Conservation (phyloP, 2,113 vertebrate genomes). For the Chloebia gouldiae region DNA sequence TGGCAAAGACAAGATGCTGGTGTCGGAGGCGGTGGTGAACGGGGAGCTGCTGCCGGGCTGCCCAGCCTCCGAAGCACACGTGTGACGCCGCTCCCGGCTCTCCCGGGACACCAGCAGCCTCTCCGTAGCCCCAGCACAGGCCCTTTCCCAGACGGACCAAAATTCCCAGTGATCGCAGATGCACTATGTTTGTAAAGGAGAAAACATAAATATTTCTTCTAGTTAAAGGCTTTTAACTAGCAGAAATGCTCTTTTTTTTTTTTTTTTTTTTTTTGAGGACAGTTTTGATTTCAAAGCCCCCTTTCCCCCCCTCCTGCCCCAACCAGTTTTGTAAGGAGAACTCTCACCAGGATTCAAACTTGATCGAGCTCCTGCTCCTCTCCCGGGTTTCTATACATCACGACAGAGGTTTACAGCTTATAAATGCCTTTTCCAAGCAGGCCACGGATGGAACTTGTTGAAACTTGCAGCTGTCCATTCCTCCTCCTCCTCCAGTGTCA, state of each 20-base stretch:
- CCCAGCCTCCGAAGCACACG: slow-evolving; percentile 85
- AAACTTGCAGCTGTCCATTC: neutral
- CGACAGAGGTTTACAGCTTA: slow-evolving; percentile 49
- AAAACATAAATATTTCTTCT: neutral
- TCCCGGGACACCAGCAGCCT: slow-evolving; percentile 37
- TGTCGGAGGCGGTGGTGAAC: slow-evolving; percentile 78
- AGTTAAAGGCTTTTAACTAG: slow-evolving; percentile 53
- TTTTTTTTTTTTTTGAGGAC: neutral
- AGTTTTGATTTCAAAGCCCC: neutral
- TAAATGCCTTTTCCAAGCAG: slow-evolving; percentile 45
- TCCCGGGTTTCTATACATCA: neutral
- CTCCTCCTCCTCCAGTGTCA: neutral
- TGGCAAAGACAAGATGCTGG: slow-evolving; percentile 86
- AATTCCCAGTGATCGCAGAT: neutral
- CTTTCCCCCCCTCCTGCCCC: neutral
- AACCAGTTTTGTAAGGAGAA: slow-evolving; percentile 28
- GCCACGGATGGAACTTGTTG: neutral
- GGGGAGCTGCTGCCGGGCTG: slow-evolving; percentile 92
- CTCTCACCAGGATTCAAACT: slow-evolving; percentile 8
- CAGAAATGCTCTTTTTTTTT: neutral
- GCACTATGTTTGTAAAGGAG: slow-evolving; percentile 42
- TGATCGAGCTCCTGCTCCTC: neutral
- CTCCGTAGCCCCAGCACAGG: neutral
- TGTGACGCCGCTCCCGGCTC: slow-evolving; percentile 64
- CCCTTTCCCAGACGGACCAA: neutral